Conservation (phyloP, 2,888 invertebrate species). For the Chelonus formosanus region DNA sequence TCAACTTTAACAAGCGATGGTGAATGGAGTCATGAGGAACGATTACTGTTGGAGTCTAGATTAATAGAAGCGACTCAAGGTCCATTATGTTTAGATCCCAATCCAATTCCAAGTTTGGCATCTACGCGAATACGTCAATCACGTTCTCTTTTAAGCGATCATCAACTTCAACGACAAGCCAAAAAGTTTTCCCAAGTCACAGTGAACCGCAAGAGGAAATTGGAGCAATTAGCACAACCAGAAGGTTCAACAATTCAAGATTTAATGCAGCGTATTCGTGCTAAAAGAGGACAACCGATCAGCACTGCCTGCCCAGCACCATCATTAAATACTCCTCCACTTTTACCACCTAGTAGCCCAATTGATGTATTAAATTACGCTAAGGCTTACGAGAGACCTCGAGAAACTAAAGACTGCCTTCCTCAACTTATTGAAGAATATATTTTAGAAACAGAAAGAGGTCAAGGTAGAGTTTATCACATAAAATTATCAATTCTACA, state of each 20-base stretch:
- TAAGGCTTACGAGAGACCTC: constrained; percentile 71
- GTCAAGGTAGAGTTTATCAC: constrained; percentile 76
- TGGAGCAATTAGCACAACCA: constrained; percentile 83
- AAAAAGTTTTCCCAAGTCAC: constrained; percentile 83
- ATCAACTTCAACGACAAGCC: constrained; percentile 78
- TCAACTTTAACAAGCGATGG: constrained; percentile 61
- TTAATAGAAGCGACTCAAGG: constrained; percentile 86
- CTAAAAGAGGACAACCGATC: constrained; percentile 56
- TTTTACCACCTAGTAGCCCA: constrained; percentile 59
- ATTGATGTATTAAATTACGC: constrained; percentile 65
- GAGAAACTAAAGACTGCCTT: constrained; percentile 75
- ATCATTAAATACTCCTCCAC: constrained; percentile 57
- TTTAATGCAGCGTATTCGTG: constrained; percentile 65
- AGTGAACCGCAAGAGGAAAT: constrained; percentile 86
- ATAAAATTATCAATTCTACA: constrained; percentile 89
- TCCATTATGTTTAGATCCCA: constrained; percentile 88
- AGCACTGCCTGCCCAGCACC: constrained; percentile 61
- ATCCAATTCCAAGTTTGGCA: constrained; percentile 80
- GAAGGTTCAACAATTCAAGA: constrained; percentile 81
- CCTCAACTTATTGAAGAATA: constrained; percentile 88
- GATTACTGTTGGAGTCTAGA: constrained; percentile 82
- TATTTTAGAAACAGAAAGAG: constrained; percentile 86
- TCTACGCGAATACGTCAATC: constrained; percentile 81
- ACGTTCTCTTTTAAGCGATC: constrained; percentile 77
- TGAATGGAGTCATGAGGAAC: constrained; percentile 79